Evolutionary conservation across 2,113 vertebrate genomes (phyloP), one percentile per base, ranked within the genome.

Genomic region (Edolisoma coerulescens): DNA sequence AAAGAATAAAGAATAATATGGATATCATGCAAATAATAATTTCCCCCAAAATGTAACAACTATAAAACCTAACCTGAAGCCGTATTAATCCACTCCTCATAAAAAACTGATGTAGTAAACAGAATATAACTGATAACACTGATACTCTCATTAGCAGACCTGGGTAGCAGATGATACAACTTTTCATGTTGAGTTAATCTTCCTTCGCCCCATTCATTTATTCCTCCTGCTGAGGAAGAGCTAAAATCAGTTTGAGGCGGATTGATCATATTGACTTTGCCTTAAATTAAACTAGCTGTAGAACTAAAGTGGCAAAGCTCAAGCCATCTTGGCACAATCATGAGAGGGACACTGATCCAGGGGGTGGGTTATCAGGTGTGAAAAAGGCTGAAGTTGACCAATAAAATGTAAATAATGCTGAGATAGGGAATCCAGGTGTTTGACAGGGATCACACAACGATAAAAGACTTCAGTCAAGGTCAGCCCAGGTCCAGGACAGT

Each of bases 251-350:
- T 71, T 75, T 63, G 68, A 90, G 45, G 49, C 14, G 67, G 64
- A 85, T 60, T 80, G 85, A 89, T 94, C 85, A 30, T 68, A 60
- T 30, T 94, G 83, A 54, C 59, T 80, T 76, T 73, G 27, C 50
- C 24, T 83, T 87, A 83, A 73, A 93, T 91, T 78, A 91, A 96
- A 81, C 21, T 42, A 67, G 12, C 47, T 80, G 39, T 65, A 64
- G 87, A 70, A 67, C 12, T 63, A 5, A 69, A 64, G 18, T 64
- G 78, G 35, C 33, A 86, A 84, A 64, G 12, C 22, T 86, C 53
- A 41, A 11, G 49, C 52, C 63, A 71, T 39, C 24, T 47, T 60
- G 12, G 21, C 24, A 26, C 2, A 8, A 87, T 26, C 61, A 39
- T 80, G 37, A 90, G 70, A 30, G 2, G 87, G 21, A 37, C 16